Conservation (phyloP, 1,140 invertebrate species). For the Popillia japonica region DNA sequence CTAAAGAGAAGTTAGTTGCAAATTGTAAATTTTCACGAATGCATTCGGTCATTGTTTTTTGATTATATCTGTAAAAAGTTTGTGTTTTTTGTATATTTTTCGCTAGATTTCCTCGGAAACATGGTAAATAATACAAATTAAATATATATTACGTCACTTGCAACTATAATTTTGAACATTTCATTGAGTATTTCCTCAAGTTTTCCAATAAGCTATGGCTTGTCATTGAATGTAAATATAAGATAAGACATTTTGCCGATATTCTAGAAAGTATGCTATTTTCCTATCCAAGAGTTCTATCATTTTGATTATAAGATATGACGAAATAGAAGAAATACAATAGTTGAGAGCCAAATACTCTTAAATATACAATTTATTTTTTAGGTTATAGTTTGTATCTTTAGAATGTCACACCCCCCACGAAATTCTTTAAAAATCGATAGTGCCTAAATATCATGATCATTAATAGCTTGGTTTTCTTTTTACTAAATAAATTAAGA, state of each 20-base stretch:
- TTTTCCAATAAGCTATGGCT: neutral
- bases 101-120: neutral
- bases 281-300: neutral
- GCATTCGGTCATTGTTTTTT: constrained; percentile 16
- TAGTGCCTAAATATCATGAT: neutral
- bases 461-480: neutral
- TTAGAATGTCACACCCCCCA: constrained; percentile 19
- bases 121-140: constrained; percentile 3
- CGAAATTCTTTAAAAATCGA: constrained; percentile 24
- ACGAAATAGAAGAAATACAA: neutral
- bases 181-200: neutral
- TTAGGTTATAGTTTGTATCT: constrained; percentile 6
- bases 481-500: neutral
- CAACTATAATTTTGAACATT: neutral
- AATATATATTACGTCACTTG: neutral
- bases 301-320: neutral
- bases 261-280: neutral
- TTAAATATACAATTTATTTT: neutral
- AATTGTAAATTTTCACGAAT: neutral
- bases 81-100: constrained; percentile 21
- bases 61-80: neutral
- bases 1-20: constrained; percentile 9
- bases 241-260: neutral
- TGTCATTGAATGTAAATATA: neutral
- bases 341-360: neutral